These are phyloP conservation scores for Cynodonichthys magdalenae DNA, from an alignment of 2,797 vertebrate species.

Conservation along the genomic window DNA sequence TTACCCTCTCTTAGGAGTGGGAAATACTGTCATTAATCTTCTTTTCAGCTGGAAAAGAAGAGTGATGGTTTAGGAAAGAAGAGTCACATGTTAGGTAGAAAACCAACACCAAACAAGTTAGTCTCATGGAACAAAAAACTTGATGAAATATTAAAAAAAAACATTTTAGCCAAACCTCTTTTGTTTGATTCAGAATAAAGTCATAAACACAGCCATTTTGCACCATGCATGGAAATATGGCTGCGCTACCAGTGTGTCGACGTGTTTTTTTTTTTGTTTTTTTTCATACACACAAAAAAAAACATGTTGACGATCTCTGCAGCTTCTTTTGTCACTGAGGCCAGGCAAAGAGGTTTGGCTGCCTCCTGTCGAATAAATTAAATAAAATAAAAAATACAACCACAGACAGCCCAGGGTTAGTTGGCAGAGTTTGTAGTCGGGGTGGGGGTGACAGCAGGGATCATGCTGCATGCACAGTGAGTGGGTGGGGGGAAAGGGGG, in stretches of 20 bases:
- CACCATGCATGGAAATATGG: constrained; percentile 48
- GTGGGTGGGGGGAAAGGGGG: background rate
- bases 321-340: constrained; percentile 9
- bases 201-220: constrained; percentile 34
- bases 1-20: constrained; percentile 81
- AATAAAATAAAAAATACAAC: constrained; percentile 29
- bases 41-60: constrained; percentile 79
- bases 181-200: constrained; percentile 16
- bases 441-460: constrained; percentile 39
- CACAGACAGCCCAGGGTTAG: constrained; percentile 70
- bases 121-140: constrained; percentile 61
- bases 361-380: constrained; percentile 58
- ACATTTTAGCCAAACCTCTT: constrained; percentile 75
- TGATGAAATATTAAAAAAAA: constrained; percentile 11
- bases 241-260: constrained; percentile 22
- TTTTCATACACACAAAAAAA: constrained; percentile 20
- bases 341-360: constrained; percentile 77
- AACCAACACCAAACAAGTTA: constrained; percentile 74
- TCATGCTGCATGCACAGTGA: constrained; percentile 79
- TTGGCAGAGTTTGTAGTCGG: constrained; percentile 35
- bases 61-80: constrained; percentile 72
- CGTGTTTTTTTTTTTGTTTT: constrained; percentile 39
- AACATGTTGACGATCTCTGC: constrained; percentile 42
- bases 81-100: constrained; percentile 76
- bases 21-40: constrained; percentile 84